Conservation (phyloP, 1,140 invertebrate genomes). For the Goniozus legneri region DNA sequence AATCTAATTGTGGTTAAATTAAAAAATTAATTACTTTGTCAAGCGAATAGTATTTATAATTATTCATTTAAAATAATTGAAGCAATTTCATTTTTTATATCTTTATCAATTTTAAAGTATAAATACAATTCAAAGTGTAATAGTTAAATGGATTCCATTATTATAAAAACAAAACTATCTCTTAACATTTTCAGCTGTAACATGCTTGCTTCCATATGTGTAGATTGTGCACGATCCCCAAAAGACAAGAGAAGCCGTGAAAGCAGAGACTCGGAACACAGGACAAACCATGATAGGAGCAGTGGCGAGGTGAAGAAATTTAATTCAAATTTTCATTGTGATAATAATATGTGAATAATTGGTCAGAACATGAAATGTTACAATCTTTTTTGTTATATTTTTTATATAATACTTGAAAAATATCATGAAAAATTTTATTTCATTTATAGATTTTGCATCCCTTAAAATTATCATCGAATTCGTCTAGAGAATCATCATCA, state of each 20-base stretch:
- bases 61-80: no score
- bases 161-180: no score
- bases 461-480: conserved; percentile 61
- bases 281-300: conserved; percentile 81
- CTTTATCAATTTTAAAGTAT: no score
- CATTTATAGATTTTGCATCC: conserved; percentile 57
- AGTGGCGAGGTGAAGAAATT: conserved; percentile 62
- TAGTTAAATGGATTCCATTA: no score
- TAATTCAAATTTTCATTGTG: not conserved
- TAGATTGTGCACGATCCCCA: conserved; percentile 75
- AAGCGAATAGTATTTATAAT: no score
- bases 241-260: conserved; percentile 78
- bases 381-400: conserved; percentile 1
- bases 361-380: not conserved
- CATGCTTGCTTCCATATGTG: conserved; percentile 43
- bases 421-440: not conserved
- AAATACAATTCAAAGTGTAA: not conserved
- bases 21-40: no score
- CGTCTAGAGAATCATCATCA: conserved; percentile 58
- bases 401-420: not conserved
- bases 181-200: conserved; percentile 47
- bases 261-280: conserved; percentile 74
- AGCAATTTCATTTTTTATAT: no score
- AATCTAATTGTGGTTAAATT: no score
- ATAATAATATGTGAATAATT: not conserved